These are phyloP conservation scores for Gobio occitaniae DNA, from an alignment of 2,797 vertebrate genomes.

Conservation along the genomic window DNA sequence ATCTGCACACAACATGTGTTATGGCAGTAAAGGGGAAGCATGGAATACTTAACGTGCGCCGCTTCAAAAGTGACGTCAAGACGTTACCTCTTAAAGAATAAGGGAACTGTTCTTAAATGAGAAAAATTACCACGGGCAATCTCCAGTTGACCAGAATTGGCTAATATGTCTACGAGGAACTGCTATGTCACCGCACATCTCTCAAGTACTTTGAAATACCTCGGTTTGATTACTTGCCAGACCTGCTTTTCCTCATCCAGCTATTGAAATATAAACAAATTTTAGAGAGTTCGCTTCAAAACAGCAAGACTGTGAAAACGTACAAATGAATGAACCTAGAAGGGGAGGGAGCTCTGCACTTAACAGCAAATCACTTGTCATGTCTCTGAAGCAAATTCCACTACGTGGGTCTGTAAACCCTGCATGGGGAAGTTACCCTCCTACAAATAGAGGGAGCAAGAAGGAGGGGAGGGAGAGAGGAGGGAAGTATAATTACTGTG, in stretches of 20 bases:
- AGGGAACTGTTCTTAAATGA: slow-evolving; percentile 16
- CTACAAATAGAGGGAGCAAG: slow-evolving; percentile 57
- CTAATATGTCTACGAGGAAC: slow-evolving; percentile 2
- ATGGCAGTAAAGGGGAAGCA: slow-evolving; percentile 12
- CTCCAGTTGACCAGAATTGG: neutral
- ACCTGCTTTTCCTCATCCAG: neutral
- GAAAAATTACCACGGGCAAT: neutral
- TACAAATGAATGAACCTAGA: slow-evolving; percentile 22
- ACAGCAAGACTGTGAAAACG: neutral
- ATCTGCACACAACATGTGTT: slow-evolving; percentile 40
- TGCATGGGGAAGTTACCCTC: slow-evolving; percentile 30
- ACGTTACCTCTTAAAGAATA: neutral
- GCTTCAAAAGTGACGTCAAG: slow-evolving; percentile 30
- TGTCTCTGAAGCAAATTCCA: slow-evolving; percentile 49
- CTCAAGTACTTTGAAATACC: neutral
- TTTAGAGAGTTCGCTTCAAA: neutral
- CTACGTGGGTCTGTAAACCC: slow-evolving; percentile 25
- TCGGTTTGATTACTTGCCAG: neutral
- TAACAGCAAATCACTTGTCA: slow-evolving; percentile 55
- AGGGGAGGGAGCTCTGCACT: neutral
- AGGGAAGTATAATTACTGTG: slow-evolving; percentile 52
- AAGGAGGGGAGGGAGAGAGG: slow-evolving; percentile 63
- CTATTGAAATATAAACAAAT: neutral
- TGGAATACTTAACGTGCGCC: neutral
- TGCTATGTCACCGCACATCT: neutral